A percentile compares a stretch with the other conserved stretches of the same genome.
These are phyloP conservation scores for Candoia aspera DNA, from an alignment of 2,113 vertebrate species.

Conservation along the genomic window DNA sequence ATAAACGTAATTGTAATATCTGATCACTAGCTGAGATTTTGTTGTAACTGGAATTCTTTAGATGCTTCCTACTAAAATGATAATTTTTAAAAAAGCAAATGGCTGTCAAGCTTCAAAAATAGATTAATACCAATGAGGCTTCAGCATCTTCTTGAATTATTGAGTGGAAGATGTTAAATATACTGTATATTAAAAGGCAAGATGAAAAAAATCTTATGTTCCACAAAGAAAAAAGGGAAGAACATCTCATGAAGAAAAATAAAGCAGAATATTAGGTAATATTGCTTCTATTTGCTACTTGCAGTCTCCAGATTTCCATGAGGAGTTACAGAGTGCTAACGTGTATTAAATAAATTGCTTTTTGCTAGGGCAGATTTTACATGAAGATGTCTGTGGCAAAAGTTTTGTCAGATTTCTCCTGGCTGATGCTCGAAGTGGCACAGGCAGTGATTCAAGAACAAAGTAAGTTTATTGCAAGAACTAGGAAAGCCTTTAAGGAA, in stretches of 20 bases:
- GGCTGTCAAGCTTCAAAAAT: neutral
- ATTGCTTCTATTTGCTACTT: neutral
- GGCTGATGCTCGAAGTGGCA: neutral
- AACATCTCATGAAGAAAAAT: neutral
- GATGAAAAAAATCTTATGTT: neutral
- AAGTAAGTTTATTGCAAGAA: neutral
- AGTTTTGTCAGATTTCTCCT: neutral
- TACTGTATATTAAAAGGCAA: neutral
- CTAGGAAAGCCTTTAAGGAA: neutral
- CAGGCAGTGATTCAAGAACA: neutral
- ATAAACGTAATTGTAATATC: neutral
- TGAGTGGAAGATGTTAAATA: neutral
- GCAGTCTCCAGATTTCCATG: neutral
- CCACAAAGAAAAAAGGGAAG: neutral
- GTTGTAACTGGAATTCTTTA: neutral
- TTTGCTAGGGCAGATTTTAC: neutral
- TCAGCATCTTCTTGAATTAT: neutral
- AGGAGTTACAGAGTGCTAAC: neutral
- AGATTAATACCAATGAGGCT: neutral
- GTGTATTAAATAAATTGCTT: neutral
- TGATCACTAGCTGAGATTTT: neutral
- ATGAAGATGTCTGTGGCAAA: neutral
- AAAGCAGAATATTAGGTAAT: neutral
- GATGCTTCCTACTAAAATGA: neutral
- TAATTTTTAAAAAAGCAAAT: neutral